Conservation (phyloP, 2,113 vertebrate species). For the Charadrius vociferus region DNA sequence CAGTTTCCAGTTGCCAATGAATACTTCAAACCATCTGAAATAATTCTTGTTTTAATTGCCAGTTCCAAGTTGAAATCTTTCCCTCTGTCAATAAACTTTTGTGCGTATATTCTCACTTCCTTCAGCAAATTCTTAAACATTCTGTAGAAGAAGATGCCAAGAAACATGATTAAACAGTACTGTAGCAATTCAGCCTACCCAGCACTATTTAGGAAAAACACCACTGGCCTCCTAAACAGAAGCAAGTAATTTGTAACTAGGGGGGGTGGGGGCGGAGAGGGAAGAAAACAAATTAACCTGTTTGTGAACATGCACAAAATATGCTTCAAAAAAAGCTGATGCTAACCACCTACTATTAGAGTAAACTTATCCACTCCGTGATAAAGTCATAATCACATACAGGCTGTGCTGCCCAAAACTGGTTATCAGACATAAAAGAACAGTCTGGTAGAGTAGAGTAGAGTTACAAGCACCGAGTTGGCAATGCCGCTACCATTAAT, state of each 20-base stretch:
- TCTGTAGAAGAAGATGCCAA: slow-evolving; percentile 68
- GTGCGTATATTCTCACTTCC: slow-evolving; percentile 97
- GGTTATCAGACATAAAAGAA: not conserved
- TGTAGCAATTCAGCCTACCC: not conserved
- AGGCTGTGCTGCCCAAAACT: not conserved
- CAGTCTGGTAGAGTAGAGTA: not conserved
- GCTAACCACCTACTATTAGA: not conserved
- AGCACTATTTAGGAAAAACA: not conserved
- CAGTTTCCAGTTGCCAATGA: slow-evolving; percentile 97
- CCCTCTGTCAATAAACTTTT: slow-evolving; percentile 96
- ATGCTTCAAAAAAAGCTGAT: not conserved
- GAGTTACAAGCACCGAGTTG: not conserved
- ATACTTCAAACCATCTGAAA: slow-evolving; percentile 97
- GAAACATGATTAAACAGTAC: not conserved
- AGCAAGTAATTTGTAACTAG: not conserved
- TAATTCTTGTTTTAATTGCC: slow-evolving; percentile 96
- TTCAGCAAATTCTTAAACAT: slow-evolving; percentile 99
- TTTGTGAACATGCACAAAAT: not conserved
- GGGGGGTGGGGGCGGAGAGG: accelerated
- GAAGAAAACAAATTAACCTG: not conserved
- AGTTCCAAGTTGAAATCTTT: slow-evolving; percentile 98
- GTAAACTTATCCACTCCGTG: not conserved
- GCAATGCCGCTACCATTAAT: not conserved
- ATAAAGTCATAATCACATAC: not conserved
- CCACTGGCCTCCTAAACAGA: not conserved